Evolutionary conservation across 1,140 invertebrate genomes (phyloP).

Genomic region (Monomorium pharaonis): DNA sequence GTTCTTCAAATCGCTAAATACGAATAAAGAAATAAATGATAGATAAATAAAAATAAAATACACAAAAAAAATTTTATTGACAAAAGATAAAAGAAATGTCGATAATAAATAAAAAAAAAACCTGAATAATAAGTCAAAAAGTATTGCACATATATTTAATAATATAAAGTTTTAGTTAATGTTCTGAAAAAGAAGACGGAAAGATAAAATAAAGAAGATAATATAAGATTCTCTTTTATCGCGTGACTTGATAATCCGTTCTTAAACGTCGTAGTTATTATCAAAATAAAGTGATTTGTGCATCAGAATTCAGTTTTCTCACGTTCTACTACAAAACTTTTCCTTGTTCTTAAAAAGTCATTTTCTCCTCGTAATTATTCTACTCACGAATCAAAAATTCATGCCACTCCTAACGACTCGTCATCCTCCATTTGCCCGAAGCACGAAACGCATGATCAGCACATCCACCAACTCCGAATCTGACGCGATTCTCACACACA

Average conservation of each 20-base stretch:
- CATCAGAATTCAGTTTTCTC: not conserved
- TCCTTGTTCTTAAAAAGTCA: not conserved
- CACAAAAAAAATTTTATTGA: not conserved
- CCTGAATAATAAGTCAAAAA: not conserved
- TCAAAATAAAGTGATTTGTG: not conserved
- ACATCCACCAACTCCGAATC: not conserved
- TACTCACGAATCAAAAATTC: slow-evolving; percentile 17
- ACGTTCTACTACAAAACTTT: not conserved
- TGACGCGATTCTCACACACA: not conserved
- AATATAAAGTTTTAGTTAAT: not conserved
- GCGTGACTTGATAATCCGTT: not conserved
- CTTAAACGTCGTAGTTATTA: not conserved
- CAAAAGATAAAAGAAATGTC: not conserved
- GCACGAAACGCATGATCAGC: slow-evolving; percentile 33
- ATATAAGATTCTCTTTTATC: not conserved
- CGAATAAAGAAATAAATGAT: not conserved
- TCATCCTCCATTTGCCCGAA: slow-evolving; percentile 1
- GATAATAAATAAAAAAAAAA: too few species aligned
- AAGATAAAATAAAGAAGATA: slow-evolving; percentile 5
- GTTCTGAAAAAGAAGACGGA: not conserved
- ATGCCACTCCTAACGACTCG: not conserved
- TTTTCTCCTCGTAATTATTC: not conserved
- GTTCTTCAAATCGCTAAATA: not conserved
- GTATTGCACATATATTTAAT: not conserved
- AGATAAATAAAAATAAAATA: not conserved